Conservation (phyloP, 2,888 invertebrate species). For the Sphecodes monilicornis region DNA sequence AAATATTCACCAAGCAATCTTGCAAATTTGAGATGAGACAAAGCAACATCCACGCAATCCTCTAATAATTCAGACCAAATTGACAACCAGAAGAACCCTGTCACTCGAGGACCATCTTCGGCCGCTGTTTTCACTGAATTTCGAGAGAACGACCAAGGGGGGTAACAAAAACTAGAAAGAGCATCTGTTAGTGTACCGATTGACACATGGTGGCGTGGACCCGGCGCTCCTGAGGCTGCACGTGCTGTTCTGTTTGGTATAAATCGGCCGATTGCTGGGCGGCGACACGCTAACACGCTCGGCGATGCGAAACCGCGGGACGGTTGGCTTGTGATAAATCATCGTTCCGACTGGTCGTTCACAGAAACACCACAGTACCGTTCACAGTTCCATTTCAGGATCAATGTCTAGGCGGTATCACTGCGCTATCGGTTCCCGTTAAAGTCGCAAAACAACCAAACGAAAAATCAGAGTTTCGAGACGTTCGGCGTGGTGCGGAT, state of each 20-base stretch:
- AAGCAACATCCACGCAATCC: neutral
- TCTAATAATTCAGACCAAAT: neutral
- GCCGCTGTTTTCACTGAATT: neutral
- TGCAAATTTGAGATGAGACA: neutral
- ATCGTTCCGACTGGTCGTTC: slow-evolving; percentile 62
- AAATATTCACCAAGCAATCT: neutral
- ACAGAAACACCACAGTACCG: slow-evolving; percentile 14
- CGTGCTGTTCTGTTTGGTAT: slow-evolving; percentile 79
- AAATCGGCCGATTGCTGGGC: slow-evolving; percentile 81
- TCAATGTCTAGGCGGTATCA: neutral
- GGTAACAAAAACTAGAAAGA: slow-evolving; percentile 5
- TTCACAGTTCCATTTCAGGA: slow-evolving; percentile 52
- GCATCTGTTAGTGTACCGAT: slow-evolving; percentile 76
- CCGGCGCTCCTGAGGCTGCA: slow-evolving; percentile 78
- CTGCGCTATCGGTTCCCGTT: neutral
- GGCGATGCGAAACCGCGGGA: slow-evolving; percentile 83
- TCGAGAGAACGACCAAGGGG: neutral
- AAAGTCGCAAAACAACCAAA: neutral
- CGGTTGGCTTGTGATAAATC: slow-evolving; percentile 84
- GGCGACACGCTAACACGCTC: slow-evolving; percentile 82
- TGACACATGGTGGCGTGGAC: slow-evolving; percentile 79
- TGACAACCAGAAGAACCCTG: neutral
- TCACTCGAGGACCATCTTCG: neutral
- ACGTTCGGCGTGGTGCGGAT: neutral
- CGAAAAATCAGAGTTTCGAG: neutral